These are phyloP conservation scores for Thinocorus orbignyianus DNA, from an alignment of 2,113 vertebrate genomes.

Conservation along the genomic window DNA sequence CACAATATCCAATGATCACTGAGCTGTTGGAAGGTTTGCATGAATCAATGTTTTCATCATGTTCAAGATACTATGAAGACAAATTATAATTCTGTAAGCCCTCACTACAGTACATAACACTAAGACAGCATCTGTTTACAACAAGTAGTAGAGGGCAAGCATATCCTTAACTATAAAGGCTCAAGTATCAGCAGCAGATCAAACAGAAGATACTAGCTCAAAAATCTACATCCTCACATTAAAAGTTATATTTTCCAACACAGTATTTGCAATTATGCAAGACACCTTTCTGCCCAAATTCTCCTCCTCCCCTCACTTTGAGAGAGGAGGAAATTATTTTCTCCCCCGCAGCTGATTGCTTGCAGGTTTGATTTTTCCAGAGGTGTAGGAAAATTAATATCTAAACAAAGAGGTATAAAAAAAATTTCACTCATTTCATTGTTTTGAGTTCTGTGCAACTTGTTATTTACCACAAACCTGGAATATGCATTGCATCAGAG, in stretches of 20 bases:
- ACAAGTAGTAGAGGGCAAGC: not conserved
- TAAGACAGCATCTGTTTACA: not conserved
- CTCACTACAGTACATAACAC: not conserved
- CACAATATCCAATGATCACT: not conserved
- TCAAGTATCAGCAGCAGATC: not conserved
- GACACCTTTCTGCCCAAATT: not conserved
- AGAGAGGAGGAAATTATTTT: not conserved
- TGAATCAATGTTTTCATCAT: slow-evolving; percentile 24
- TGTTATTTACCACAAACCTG: not conserved
- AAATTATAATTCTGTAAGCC: slow-evolving; percentile 1
- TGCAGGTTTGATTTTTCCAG: not conserved
- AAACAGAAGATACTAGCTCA: slow-evolving; percentile 12
- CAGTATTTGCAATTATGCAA: not conserved
- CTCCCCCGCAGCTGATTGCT: not conserved
- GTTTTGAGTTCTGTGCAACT: not conserved
- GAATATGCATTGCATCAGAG: not conserved
- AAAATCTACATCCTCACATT: not conserved
- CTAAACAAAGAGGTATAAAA: not conserved
- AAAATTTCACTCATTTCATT: not conserved
- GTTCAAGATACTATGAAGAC: not conserved
- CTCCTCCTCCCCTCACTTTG: not conserved
- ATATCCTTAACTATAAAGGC: not conserved
- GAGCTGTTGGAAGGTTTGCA: not conserved
- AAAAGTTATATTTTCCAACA: not conserved
- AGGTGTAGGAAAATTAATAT: not conserved